A percentile compares a stretch with the other conserved stretches of the same genome.
Conservation (phyloP, 1,140 invertebrate species). For the Mycetomoellerius zeteki region DNA sequence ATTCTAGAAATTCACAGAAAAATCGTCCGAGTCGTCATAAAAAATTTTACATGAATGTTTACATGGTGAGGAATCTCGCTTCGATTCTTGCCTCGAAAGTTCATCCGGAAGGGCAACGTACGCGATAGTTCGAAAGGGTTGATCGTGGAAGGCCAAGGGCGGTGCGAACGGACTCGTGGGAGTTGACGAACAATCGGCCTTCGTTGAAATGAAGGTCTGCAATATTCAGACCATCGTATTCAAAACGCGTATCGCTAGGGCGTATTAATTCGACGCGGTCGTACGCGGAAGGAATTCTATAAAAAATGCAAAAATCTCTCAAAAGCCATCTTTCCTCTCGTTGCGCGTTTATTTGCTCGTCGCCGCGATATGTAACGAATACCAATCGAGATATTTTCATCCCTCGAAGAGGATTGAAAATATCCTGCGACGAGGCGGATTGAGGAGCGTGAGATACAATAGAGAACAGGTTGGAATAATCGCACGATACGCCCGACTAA, state of each 20-base stretch:
- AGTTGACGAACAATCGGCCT: slow-evolving; percentile 15
- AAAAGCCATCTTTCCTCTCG: neutral
- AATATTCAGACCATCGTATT: slow-evolving; percentile 6
- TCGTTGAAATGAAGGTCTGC: neutral
- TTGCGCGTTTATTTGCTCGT: neutral
- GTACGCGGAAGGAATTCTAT: neutral
- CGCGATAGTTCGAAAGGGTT: slow-evolving; percentile 38
- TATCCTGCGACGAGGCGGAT: neutral
- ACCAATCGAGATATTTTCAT: slow-evolving; percentile 16
- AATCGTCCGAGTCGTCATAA: neutral
- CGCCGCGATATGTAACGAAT: neutral
- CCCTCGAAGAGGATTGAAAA: neutral
- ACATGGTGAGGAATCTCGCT: neutral
- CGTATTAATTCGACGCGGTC: slow-evolving; percentile 28
- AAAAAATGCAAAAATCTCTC: slow-evolving; percentile 6
- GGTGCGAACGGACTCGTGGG: slow-evolving; percentile 38
- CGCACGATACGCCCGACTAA: slow-evolving; percentile 24
- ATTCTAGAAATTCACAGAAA: neutral
- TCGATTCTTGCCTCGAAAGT: slow-evolving; percentile 36
- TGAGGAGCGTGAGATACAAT: neutral
- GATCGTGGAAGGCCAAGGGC: slow-evolving; percentile 57
- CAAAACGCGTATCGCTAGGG: slow-evolving; percentile 1
- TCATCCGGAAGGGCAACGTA: slow-evolving; percentile 33
- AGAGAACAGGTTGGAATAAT: neutral
- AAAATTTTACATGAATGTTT: slow-evolving; percentile 14